phyloP scores from a whole-genome alignment of 2,888 invertebrate genomes.

The Tyria jacobaeae region DNA sequence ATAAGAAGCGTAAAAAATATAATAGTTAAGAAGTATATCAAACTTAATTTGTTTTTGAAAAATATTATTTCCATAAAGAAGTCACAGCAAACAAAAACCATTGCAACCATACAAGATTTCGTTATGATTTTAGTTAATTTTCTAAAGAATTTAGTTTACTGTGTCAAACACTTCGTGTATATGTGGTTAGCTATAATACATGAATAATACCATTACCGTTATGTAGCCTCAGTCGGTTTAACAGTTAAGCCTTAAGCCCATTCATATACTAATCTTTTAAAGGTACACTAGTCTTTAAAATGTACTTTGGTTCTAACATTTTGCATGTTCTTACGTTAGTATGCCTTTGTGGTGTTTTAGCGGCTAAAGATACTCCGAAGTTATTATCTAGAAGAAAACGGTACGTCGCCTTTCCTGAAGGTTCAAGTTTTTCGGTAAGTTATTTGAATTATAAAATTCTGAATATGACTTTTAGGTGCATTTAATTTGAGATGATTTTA shows the following conservation, averaged over 20 bases:
- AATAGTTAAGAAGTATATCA: too few species aligned
- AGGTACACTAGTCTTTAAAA: constrained; percentile 23
- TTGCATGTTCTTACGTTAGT: constrained; percentile 26
- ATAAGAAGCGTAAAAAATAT: too few species aligned
- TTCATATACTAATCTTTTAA: constrained; percentile 18
- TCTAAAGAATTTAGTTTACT: constrained; percentile 34
- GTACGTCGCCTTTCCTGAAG: constrained; percentile 90
- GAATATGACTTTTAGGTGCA: background rate
- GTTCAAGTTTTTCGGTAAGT: constrained; percentile 90
- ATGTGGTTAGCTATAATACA: constrained; percentile 26
- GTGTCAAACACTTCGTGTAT: constrained; percentile 40
- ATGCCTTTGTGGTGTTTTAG: constrained; percentile 20
- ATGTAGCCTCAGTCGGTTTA: constrained; percentile 28
- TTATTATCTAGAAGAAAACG: constrained; percentile 86
- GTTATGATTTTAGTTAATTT: background rate
- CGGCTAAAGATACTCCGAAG: constrained; percentile 20
- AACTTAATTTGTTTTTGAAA: too few species aligned
- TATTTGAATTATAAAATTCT: background rate
- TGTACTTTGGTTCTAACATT: constrained; percentile 24
- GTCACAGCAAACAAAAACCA: background rate
- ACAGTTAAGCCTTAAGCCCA: constrained; percentile 25
- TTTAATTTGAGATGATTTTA: too few species aligned
- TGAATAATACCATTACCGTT: constrained; percentile 44
- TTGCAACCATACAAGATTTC: background rate
- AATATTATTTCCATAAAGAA: background rate